Conservation (phyloP, 2,888 invertebrate species). For the Corbicula japonica region DNA sequence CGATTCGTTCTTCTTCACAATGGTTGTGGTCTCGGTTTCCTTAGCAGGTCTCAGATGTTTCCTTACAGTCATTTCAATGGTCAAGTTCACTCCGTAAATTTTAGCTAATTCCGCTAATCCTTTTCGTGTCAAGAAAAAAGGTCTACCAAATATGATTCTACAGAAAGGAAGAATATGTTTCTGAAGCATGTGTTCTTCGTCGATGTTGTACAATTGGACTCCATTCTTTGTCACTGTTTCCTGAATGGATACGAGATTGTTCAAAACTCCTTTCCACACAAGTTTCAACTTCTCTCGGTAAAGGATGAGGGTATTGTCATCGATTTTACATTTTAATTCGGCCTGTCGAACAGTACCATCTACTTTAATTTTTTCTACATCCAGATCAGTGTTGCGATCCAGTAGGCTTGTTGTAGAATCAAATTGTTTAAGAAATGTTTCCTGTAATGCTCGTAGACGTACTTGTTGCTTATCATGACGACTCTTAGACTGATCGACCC, state of each 20-base stretch:
- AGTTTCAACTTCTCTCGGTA: constrained; percentile 6
- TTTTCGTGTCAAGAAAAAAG: constrained; percentile 1
- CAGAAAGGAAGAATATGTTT: not conserved
- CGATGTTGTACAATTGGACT: constrained; percentile 1
- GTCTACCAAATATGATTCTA: not conserved
- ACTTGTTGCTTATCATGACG: not conserved
- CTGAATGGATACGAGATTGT: constrained; percentile 4
- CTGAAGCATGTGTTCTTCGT: not conserved
- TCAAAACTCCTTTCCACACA: constrained; percentile 5
- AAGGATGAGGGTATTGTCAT: constrained; percentile 4
- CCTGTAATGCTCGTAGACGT: not conserved
- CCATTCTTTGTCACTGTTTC: constrained; percentile 12
- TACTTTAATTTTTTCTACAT: not conserved
- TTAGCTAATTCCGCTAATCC: not conserved
- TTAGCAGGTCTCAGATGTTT: not conserved
- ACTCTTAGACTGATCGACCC: not conserved
- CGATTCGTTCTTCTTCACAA: not conserved
- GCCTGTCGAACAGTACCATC: not conserved
- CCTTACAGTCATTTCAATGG: constrained; percentile 3
- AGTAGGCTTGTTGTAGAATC: constrained; percentile 9
- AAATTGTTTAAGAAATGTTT: constrained; percentile 10
- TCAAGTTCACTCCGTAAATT: constrained; percentile 3
- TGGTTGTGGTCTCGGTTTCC: not conserved
- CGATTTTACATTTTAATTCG: not conserved
- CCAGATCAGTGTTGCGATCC: not conserved